Base-by-base conservation (phyloP, 2,113 vertebrate genomes). In the Ancistrus triradiatus region DNA sequence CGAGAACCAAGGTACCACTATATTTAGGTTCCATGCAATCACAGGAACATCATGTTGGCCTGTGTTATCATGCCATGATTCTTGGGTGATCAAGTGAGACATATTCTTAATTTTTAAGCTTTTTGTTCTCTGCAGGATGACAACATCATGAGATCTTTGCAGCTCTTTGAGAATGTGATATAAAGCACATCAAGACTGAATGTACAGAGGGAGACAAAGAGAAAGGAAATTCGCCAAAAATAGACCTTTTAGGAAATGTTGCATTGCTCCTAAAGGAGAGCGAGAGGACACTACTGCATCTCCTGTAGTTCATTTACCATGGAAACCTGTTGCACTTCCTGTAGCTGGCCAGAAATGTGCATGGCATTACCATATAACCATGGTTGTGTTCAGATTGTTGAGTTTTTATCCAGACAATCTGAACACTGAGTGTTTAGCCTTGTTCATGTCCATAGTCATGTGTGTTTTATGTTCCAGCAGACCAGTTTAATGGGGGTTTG, bases 351-450 rank as follows among this genome's bases (percentile, higher is more conserved):
- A 42, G 11, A 6, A n/a, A 14, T 42, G n/a, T 14, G 14, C 9
- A 43, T 52, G 52, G 48, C 48, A 22, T 33, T 31, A 22, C 9
- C 53, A 35, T 7, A 38, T 58, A 43, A 58, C 38, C 37, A 58
- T 58, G 38, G 22, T 25, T 17, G 24, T 58, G 7, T 27, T 27
- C 21, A 19, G 6, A 42, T 42, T 15, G 38, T 42, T 42, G 38
- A 15, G 38, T 13, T 42, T 14, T 42, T 9, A 15, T 42, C 14
- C 38, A 15, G 14, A 2, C 6, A 57, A 42, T 14, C 55, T 57
- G 55, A 24, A 14, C 22, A 2, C 13, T 55, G 31, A 53, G 37
- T 31, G 52, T 8, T 25, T 56, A 17, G 8, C 15, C 11, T 55
- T 66, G 42, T 37, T 57, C 6, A 19, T 28, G 6, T 49, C 33